Evolutionary conservation across 2,797 vertebrate genomes (phyloP).

Genomic region (Betta splendens): DNA sequence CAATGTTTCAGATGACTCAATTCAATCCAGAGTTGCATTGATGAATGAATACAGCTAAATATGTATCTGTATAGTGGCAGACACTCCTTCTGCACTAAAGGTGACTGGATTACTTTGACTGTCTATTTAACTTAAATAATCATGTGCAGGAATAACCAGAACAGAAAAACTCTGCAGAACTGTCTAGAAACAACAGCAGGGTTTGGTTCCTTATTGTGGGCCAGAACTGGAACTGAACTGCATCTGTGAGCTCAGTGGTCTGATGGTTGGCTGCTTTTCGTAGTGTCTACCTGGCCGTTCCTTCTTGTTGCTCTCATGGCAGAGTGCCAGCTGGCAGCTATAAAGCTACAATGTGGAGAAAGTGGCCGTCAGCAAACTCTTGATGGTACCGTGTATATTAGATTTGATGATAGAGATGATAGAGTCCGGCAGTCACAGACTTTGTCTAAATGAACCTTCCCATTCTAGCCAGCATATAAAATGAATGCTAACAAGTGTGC

Average conservation of each 20-base stretch:
- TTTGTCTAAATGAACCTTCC: not conserved
- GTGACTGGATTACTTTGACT: not conserved
- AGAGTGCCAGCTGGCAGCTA: slow-evolving; percentile 5
- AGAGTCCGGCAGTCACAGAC: not conserved
- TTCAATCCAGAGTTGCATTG: not conserved
- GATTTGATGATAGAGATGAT: no score
- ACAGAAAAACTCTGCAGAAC: slow-evolving; percentile 10
- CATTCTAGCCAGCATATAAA: not conserved
- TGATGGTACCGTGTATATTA: not conserved
- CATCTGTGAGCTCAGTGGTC: slow-evolving; percentile 28
- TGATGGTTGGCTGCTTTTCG: slow-evolving; percentile 43
- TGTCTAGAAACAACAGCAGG: slow-evolving; percentile 16
- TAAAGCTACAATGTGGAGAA: not conserved
- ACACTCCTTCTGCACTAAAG: not conserved
- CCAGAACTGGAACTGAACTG: slow-evolving; percentile 12
- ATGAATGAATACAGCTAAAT: not conserved
- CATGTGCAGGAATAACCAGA: not conserved
- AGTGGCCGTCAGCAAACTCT: not conserved
- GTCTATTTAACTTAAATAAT: not conserved
- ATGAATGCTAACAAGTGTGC: slow-evolving; percentile 17
- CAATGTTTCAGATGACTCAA: slow-evolving; percentile 1
- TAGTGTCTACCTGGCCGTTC: slow-evolving; percentile 26
- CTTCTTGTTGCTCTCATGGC: slow-evolving; percentile 5
- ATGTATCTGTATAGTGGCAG: not conserved
- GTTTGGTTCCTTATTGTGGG: slow-evolving; percentile 33